Evolutionary conservation across 2,797 vertebrate species (phyloP).

Genomic region (Smutsia temminckii): DNA sequence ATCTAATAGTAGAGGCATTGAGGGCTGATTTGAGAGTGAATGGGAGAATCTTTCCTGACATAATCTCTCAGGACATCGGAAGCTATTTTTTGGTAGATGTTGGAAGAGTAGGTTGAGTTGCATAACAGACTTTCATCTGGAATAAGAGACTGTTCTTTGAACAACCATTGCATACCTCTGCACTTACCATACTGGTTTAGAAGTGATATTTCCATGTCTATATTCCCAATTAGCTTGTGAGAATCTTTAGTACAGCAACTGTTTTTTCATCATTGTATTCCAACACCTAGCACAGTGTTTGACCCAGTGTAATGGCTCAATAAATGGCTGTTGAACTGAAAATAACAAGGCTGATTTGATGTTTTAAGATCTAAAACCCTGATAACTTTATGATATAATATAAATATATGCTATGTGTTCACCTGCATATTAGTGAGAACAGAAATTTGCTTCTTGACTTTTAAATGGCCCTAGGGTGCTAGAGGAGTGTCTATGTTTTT

Average conservation of each 20-base stretch:
- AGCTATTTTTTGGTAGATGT: background rate
- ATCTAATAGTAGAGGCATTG: background rate
- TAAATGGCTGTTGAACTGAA: conserved; percentile 26
- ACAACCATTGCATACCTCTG: background rate
- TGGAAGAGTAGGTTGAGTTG: background rate
- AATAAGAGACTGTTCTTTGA: conserved; percentile 26
- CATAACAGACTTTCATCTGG: background rate
- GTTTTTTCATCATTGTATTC: conserved; percentile 16
- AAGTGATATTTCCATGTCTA: background rate
- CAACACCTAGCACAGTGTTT: background rate
- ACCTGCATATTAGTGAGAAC: background rate
- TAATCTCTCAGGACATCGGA: background rate
- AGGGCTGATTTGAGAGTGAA: background rate
- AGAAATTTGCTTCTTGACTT: conserved; percentile 32
- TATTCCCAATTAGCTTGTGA: background rate
- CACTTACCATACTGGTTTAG: background rate
- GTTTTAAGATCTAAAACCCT: conserved; percentile 11
- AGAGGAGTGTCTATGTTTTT: background rate
- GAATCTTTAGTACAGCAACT: background rate
- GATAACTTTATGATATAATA: background rate
- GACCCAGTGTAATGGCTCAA: background rate
- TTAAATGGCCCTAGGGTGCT: background rate
- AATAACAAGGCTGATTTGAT: conserved; percentile 5
- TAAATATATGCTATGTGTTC: background rate
- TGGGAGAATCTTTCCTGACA: conserved; percentile 10